A percentile compares a stretch with the other conserved stretches of the same genome.
Evolutionary conservation across 2,113 vertebrate species (phyloP).

Genomic region (Neodon shergylaensis): DNA sequence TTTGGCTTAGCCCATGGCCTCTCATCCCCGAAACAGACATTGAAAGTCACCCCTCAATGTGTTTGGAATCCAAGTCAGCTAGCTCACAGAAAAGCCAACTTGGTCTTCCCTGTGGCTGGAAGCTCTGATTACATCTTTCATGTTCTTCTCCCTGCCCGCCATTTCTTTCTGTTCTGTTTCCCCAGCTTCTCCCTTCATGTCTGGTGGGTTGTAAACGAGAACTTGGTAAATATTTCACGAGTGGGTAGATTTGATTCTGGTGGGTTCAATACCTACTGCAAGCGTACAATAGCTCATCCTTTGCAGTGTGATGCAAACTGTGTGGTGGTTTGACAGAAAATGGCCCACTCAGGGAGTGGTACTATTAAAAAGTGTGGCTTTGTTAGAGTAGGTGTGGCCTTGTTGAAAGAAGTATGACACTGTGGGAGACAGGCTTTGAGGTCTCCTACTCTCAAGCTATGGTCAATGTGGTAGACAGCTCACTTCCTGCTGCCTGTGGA

Average conservation of each 20-base stretch:
- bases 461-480: neutral
- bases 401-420: neutral
- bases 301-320: neutral
- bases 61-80: neutral
- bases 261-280: constrained; percentile 23
- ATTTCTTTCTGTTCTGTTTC: neutral
- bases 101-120: neutral
- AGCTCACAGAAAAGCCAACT: neutral
- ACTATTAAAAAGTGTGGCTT: neutral
- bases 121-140: neutral
- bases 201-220: neutral
- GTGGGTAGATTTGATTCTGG: neutral
- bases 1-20: neutral
- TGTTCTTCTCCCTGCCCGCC: neutral
- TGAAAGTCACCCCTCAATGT: neutral
- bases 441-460: neutral
- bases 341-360: neutral
- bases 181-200: neutral
- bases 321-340: neutral
- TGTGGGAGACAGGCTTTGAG: neutral
- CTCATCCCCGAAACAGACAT: neutral
- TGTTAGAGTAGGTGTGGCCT: neutral
- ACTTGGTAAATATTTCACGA: neutral
- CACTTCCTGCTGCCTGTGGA: neutral
- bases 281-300: neutral